phyloP scores from a whole-genome alignment of 2,888 invertebrate genomes.

The Drosophila phalerata region DNA sequence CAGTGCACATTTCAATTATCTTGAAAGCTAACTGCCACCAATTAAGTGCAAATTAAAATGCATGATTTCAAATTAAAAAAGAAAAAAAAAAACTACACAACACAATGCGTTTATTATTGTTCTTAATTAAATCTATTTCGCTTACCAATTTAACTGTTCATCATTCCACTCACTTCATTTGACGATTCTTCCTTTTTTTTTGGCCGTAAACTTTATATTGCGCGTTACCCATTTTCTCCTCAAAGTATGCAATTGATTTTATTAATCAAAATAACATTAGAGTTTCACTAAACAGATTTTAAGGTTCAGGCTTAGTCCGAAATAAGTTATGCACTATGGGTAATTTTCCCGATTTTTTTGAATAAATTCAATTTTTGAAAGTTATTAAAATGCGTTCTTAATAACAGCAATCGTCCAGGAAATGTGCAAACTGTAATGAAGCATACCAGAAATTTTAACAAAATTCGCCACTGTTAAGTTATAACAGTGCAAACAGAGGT shows the following conservation, averaged over 20 bases:
- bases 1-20: slow-evolving; percentile 56
- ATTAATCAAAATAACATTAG: neutral
- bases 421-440: too few relatives aligned
- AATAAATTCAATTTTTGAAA: too few relatives aligned
- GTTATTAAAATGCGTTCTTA: too few relatives aligned
- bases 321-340: too few relatives aligned
- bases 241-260: slow-evolving; percentile 20
- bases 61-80: slow-evolving; percentile 23
- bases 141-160: neutral
- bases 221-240: neutral
- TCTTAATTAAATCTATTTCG: slow-evolving; percentile 33
- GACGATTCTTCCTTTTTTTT: neutral
- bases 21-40: slow-evolving; percentile 66
- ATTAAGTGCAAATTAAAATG: slow-evolving; percentile 58
- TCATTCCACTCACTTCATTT: neutral
- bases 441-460: too few relatives aligned
- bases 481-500: too few relatives aligned
- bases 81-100: neutral
- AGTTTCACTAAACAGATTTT: neutral
- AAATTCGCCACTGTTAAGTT: too few relatives aligned
- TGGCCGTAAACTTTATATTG: neutral
- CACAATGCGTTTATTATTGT: slow-evolving; percentile 1
- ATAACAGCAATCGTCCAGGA: too few relatives aligned
- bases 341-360: too few relatives aligned
- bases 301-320: neutral